Base-by-base conservation (phyloP, 2,797 vertebrate genomes). In the Cuculus canorus region DNA sequence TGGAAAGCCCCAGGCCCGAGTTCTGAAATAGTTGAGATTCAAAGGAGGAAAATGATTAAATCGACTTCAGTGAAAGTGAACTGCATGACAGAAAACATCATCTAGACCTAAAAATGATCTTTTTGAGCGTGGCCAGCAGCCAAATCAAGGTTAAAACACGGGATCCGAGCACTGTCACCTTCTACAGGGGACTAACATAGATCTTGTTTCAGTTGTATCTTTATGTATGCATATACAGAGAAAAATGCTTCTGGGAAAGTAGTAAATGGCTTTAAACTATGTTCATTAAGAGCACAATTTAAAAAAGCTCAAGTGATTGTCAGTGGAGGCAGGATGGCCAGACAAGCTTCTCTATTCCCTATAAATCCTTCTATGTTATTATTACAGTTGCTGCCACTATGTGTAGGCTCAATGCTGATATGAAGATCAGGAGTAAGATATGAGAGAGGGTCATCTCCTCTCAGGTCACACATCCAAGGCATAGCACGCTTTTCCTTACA, bases 391-490 rank as follows among this genome's bases (percentile, higher is more conserved):
- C 63, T 75, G n/a, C 52, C 15, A 3, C 39, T 4, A 4, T 4
- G 11, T 8, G 17, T 39, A 24, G 28, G 35, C 18, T 28, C 57
- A 32, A 3, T 4, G 11, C 18, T 7, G 47, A 4, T 28, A 32
- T 0, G 16, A 13, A 13, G 37, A 25, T 17, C 32, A 24, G 35
- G 39, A 73, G 19, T 41, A 59, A 7, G 32, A 48, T 0, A 48
- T 0, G 8, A 22, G 23, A 69, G 16, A 9, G 75, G 57, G 19
- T 0, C 4, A 25, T 22, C 41, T 39, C 59, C 18, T 47, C 33
- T 56, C 7, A 22, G 11, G 33, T 17, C 1, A 0, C 3, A 0
- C 1, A 5, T 17, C 39, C 33, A 48, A n/a, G 32, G 12, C 61
- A 27, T 17, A 5, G 45, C 35, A 68, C 6, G 1, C 39, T 39